Conservation (phyloP, 2,113 vertebrate species). For the Cyanoliseus patagonus region DNA sequence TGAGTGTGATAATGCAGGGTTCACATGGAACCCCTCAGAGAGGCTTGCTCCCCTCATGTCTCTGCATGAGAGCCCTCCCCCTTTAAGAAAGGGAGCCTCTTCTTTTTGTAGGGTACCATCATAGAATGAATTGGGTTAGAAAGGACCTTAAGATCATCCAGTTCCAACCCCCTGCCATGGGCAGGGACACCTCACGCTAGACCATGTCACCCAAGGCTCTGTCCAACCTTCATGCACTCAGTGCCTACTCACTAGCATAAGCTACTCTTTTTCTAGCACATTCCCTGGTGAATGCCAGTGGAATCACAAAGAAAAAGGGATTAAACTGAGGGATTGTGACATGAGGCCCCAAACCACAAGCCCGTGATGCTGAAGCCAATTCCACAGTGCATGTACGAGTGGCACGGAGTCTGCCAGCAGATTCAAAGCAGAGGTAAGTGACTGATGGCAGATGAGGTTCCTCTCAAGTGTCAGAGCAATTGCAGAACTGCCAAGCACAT, state of each 20-base stretch:
- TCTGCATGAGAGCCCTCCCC: neutral
- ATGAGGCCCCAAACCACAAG: neutral
- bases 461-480: constrained; percentile 1
- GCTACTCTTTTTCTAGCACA: neutral
- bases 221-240: neutral
- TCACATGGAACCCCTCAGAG: accelerated
- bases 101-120: neutral
- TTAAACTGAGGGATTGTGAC: neutral
- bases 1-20: neutral
- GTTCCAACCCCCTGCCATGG: neutral
- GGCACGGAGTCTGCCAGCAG: neutral
- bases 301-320: neutral
- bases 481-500: constrained; percentile 15
- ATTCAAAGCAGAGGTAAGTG: neutral
- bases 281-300: neutral
- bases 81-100: neutral
- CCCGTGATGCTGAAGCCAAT: neutral
- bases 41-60: neutral
- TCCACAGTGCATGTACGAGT: neutral
- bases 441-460: neutral
- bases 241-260: neutral
- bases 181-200: neutral
- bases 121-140: neutral
- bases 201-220: neutral
- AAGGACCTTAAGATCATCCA: neutral